Evolutionary conservation across 2,113 vertebrate species (phyloP).

Genomic region (Boulengeromyrus knoepffleri): DNA sequence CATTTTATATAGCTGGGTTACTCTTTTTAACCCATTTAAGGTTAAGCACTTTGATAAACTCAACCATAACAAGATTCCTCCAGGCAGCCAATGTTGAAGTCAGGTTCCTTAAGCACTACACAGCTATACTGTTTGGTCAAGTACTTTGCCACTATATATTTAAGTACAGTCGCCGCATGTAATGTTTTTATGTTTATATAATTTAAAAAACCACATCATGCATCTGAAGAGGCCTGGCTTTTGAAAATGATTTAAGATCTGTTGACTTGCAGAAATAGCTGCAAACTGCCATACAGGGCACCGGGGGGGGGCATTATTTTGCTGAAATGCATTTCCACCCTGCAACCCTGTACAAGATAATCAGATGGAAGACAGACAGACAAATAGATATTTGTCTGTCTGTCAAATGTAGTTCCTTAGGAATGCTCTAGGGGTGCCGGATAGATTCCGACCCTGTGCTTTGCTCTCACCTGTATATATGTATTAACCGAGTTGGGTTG

Average conservation of each 20-base stretch:
- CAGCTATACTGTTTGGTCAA: neutral
- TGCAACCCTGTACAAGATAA: neutral
- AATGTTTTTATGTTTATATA: neutral
- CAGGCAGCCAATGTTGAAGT: neutral
- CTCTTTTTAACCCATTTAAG: neutral
- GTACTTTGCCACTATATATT: neutral
- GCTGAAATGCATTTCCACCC: neutral
- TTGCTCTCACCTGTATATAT: no score
- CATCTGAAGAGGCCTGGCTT: neutral
- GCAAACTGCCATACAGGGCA: neutral
- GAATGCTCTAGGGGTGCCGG: no score
- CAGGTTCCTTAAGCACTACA: neutral
- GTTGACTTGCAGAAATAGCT: neutral
- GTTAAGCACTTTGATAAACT: neutral
- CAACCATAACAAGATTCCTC: neutral
- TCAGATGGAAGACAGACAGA: neutral
- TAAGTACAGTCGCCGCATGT: neutral
- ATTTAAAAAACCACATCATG: neutral
- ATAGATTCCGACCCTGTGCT: no score
- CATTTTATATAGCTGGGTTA: neutral
- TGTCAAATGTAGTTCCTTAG: no score
- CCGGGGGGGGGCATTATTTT: neutral
- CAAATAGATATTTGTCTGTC: neutral
- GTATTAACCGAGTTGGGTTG: no score
- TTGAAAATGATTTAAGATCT: neutral